A percentile compares a stretch with the other conserved stretches of the same genome.
Conservation (phyloP, 2,113 vertebrate genomes). For the Oryzias javanicus region DNA sequence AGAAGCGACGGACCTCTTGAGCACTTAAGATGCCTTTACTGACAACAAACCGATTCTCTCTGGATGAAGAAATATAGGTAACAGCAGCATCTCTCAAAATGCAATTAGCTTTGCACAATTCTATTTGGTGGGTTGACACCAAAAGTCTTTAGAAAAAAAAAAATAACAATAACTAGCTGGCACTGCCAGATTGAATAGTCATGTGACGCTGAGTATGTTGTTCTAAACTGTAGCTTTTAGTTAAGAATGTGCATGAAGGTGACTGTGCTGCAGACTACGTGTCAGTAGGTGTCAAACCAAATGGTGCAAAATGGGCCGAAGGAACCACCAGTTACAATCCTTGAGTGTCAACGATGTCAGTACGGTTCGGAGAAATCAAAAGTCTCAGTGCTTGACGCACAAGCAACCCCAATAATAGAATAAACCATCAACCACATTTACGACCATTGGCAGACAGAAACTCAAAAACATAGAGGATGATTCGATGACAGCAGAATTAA, state of each 20-base stretch:
- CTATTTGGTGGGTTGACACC: slow-evolving; percentile 35
- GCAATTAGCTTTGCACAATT: slow-evolving; percentile 49
- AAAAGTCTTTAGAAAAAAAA: slow-evolving; percentile 38
- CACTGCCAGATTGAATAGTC: slow-evolving; percentile 41
- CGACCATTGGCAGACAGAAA: not conserved
- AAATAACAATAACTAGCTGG: not conserved
- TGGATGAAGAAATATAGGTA: not conserved
- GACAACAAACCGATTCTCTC: no score
- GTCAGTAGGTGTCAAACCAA: slow-evolving; percentile 67
- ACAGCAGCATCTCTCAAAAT: slow-evolving; percentile 7
- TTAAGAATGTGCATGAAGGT: slow-evolving; percentile 62
- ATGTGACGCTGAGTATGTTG: slow-evolving; percentile 33
- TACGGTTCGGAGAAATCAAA: not conserved
- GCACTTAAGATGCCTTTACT: no score
- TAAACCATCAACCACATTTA: slow-evolving; percentile 38
- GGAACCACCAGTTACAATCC: slow-evolving; percentile 64
- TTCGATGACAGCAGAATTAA: no score
- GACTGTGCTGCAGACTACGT: slow-evolving; percentile 68
- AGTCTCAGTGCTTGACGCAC: slow-evolving; percentile 41
- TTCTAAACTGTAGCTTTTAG: slow-evolving; percentile 20
- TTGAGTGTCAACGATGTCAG: slow-evolving; percentile 61
- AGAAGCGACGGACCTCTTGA: no score
- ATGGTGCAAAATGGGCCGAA: slow-evolving; percentile 58
- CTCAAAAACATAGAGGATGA: no score
- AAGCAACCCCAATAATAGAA: slow-evolving; percentile 71